Evolutionary conservation across 2,888 invertebrate genomes (phyloP).

Genomic region (Ethmia dodecea): DNA sequence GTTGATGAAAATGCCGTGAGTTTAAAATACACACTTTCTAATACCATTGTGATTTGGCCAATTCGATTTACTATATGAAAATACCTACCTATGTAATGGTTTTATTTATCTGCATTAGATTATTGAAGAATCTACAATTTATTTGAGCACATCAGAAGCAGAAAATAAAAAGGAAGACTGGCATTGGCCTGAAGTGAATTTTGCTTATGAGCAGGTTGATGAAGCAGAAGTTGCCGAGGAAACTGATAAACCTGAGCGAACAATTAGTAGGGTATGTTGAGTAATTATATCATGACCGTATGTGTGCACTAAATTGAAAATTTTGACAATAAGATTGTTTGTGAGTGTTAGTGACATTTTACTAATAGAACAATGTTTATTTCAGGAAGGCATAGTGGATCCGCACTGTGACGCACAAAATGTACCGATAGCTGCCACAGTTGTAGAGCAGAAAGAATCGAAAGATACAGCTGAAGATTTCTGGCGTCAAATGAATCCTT

Average conservation of each 20-base stretch:
- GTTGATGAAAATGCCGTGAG: conserved; percentile 34
- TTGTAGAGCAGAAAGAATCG: not conserved
- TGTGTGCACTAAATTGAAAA: too few species aligned
- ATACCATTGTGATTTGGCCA: not conserved
- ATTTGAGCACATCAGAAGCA: conserved; percentile 26
- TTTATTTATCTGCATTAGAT: too few species aligned
- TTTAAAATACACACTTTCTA: conserved; percentile 1
- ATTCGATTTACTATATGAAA: not conserved
- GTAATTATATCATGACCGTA: too few species aligned
- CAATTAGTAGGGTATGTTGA: too few species aligned
- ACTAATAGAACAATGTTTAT: too few species aligned
- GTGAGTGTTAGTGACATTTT: too few species aligned
- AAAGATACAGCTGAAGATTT: conserved; percentile 17
- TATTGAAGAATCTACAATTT: conserved; percentile 34
- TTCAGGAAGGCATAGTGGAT: too few species aligned
- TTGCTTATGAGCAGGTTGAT: conserved; percentile 28
- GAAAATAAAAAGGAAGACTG: conserved; percentile 25
- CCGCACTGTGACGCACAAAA: too few species aligned
- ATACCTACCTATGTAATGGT: too few species aligned
- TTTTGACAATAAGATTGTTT: too few species aligned
- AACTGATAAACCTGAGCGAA: not conserved
- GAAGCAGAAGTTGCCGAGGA: conserved; percentile 12
- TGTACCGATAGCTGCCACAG: not conserved
- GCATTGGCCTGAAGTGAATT: conserved; percentile 47
- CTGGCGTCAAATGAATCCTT: conserved; percentile 45